A percentile compares a stretch with the other conserved stretches of the same genome.
Conservation (phyloP, 2,113 vertebrate genomes). For the Struthidea cinerea region DNA sequence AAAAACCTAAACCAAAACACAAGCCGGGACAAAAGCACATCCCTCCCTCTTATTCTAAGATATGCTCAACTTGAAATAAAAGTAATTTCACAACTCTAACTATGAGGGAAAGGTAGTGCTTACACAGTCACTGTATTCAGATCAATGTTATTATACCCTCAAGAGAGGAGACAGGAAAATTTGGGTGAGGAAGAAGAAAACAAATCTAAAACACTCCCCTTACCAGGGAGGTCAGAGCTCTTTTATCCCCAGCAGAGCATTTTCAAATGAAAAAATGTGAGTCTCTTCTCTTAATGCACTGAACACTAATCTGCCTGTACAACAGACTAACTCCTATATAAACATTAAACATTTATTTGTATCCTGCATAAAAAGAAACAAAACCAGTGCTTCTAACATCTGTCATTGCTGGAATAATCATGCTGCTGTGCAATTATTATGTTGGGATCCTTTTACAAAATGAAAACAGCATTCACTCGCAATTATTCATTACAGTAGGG, state of each 20-base stretch:
- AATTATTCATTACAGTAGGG: conserved; percentile 35
- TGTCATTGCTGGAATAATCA: conserved; percentile 18
- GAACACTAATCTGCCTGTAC: background rate
- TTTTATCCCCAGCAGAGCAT: background rate
- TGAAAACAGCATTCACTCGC: background rate
- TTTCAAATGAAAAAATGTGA: background rate
- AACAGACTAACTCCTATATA: background rate
- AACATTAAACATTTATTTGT: conserved; percentile 15
- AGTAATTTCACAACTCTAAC: background rate
- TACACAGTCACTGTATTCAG: background rate
- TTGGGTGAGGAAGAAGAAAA: background rate
- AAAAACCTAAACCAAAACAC: background rate
- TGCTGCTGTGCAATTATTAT: background rate
- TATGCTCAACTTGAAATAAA: conserved; percentile 32
- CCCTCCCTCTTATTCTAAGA: background rate
- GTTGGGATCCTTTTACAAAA: conserved; percentile 24
- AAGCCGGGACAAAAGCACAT: background rate
- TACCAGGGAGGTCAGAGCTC: background rate
- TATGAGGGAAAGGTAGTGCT: background rate
- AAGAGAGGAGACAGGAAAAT: background rate
- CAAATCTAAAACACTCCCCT: background rate
- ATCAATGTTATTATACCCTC: background rate
- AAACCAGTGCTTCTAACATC: background rate
- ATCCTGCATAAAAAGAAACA: background rate
- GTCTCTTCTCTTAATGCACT: background rate